phyloP scores from a whole-genome alignment of 2,797 vertebrate genomes.

The Siniperca undulata region DNA sequence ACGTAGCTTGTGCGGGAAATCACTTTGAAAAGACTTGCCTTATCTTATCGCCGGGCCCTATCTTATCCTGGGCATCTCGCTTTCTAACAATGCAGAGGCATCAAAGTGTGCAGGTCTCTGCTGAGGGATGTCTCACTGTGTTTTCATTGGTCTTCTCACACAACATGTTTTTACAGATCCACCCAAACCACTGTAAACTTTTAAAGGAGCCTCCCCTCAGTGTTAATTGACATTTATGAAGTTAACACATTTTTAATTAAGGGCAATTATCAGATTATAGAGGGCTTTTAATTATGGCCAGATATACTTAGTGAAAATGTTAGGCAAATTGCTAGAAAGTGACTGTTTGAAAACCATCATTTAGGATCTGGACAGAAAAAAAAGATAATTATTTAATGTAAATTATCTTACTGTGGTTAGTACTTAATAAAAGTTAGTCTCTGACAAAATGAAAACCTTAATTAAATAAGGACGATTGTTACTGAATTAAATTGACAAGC shows the following conservation, averaged over 20 bases:
- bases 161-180: conserved; percentile 37
- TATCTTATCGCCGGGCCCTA: conserved; percentile 82
- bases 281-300: conserved; percentile 77
- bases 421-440: conserved; percentile 75
- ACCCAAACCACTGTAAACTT: conserved; percentile 60
- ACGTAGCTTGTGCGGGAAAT: conserved; percentile 79
- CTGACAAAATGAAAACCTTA: conserved; percentile 74
- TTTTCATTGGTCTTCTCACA: conserved; percentile 54
- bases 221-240: conserved; percentile 81
- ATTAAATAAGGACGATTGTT: conserved; percentile 77
- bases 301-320: conserved; percentile 70
- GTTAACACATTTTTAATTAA: conserved; percentile 81
- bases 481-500: conserved; percentile 61
- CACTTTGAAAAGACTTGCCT: conserved; percentile 81
- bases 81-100: conserved; percentile 77
- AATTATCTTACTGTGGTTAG: conserved; percentile 75
- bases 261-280: conserved; percentile 81
- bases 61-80: conserved; percentile 83
- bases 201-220: conserved; percentile 61
- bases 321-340: conserved; percentile 72
- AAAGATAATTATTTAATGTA: conserved; percentile 71
- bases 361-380: conserved; percentile 55
- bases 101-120: conserved; percentile 49
- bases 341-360: conserved; percentile 60
- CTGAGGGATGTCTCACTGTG: conserved; percentile 50